Evolutionary conservation across 2,797 vertebrate genomes (phyloP).

Genomic region (Enteromius anoplus): DNA sequence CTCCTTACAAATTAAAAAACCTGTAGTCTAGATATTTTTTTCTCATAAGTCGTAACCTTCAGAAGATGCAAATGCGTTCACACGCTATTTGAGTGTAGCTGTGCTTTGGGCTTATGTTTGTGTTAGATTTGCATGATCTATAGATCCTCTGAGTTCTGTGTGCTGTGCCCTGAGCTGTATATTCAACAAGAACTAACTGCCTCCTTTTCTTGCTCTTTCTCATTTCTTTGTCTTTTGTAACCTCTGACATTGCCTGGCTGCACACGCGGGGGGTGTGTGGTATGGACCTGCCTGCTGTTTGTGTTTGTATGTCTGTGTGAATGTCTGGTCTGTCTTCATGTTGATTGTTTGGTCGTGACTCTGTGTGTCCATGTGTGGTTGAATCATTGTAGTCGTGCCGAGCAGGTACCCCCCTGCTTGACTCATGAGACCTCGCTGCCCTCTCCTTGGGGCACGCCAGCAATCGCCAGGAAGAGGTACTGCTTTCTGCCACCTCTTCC

Average conservation of each 20-base stretch:
- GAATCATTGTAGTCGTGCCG: slow-evolving; percentile 90
- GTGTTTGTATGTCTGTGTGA: slow-evolving; percentile 38
- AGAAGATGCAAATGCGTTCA: slow-evolving; percentile 8
- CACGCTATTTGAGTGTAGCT: slow-evolving; percentile 16
- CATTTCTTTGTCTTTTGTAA: slow-evolving; percentile 68
- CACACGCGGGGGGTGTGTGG: slow-evolving; percentile 62
- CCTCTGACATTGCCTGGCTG: slow-evolving; percentile 71
- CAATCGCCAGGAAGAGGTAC: slow-evolving; percentile 99
- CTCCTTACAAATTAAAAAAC: background rate
- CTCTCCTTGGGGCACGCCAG: slow-evolving; percentile 98
- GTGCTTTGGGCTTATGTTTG: slow-evolving; percentile 46
- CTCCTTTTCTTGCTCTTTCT: slow-evolving; percentile 63
- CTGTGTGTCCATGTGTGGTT: slow-evolving; percentile 50
- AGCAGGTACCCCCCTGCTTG: slow-evolving; percentile 98
- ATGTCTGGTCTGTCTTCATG: slow-evolving; percentile 73
- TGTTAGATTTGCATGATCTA: slow-evolving; percentile 61
- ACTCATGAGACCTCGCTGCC: slow-evolving; percentile 98
- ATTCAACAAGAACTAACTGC: slow-evolving; percentile 73
- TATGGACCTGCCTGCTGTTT: slow-evolving; percentile 21
- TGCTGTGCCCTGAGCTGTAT: slow-evolving; percentile 53
- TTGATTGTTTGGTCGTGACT: slow-evolving; percentile 27
- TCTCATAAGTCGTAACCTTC: slow-evolving; percentile 3
- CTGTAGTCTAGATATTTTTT: background rate
- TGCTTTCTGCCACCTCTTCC: slow-evolving; percentile 63
- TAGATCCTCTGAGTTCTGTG: slow-evolving; percentile 51